Conservation (phyloP, 2,113 vertebrate genomes). For the Prolemur simus region DNA sequence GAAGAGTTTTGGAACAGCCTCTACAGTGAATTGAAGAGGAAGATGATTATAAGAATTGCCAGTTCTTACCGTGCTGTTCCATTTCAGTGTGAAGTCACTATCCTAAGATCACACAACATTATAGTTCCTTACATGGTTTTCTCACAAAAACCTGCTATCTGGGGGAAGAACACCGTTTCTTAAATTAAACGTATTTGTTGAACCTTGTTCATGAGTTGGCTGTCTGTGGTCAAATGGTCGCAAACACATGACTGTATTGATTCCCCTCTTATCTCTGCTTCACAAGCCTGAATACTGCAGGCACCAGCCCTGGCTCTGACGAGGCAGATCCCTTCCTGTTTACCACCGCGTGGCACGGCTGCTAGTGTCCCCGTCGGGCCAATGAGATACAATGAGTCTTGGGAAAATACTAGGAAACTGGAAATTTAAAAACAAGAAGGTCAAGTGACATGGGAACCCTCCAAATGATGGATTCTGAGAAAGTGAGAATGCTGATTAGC, state of each 20-base stretch:
- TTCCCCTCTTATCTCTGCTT: slow-evolving; percentile 4
- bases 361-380: not conserved
- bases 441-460: slow-evolving; percentile 49
- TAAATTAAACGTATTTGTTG: not conserved
- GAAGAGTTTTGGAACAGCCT: not conserved
- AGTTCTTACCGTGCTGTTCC: not conserved
- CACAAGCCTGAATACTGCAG: not conserved
- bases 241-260: not conserved
- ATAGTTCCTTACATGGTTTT: not conserved
- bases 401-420: slow-evolving; percentile 72
- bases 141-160: not conserved
- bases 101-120: rapidly evolving
- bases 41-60: too few relatives aligned
- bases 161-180: not conserved
- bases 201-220: not conserved
- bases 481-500: slow-evolving; percentile 22
- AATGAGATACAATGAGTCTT: not conserved
- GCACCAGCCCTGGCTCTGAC: not conserved
- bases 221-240: not conserved
- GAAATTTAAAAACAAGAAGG: slow-evolving; percentile 68
- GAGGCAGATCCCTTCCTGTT: slow-evolving; percentile 68
- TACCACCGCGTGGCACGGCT: not conserved
- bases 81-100: not conserved
- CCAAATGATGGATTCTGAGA: slow-evolving; percentile 29
- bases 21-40: not conserved